Evolutionary conservation across 2,797 vertebrate genomes (phyloP).

Genomic region (Paedocypris micromegethes): DNA sequence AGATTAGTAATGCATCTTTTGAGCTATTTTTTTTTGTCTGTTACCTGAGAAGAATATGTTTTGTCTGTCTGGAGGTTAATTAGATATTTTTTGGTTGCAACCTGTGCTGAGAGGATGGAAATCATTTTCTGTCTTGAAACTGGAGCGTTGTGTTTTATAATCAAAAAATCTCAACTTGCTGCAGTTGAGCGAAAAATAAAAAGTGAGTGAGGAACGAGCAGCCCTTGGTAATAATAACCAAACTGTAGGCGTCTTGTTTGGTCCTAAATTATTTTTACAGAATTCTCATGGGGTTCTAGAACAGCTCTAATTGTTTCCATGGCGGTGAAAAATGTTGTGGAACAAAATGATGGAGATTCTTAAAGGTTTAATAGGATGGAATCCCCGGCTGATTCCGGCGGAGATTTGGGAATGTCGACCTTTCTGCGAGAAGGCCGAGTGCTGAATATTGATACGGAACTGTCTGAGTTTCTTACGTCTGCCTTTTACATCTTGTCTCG

Average conservation of each 20-base stretch:
- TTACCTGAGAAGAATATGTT: constrained; percentile 39
- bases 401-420: constrained; percentile 24
- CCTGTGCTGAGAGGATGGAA: constrained; percentile 16
- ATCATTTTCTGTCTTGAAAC: constrained; percentile 33
- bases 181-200: constrained; percentile 8
- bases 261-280: not conserved
- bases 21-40: constrained; percentile 7
- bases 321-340: not conserved
- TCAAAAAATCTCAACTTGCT: constrained; percentile 11
- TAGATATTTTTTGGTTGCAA: constrained; percentile 27
- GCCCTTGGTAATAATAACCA: no score
- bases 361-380: no score
- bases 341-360: not conserved
- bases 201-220: not conserved
- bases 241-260: no score
- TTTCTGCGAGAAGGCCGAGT: constrained; percentile 31
- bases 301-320: not conserved
- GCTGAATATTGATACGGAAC: constrained; percentile 41
- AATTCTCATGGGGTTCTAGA: not conserved
- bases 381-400: not conserved
- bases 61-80: constrained; percentile 36
- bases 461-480: constrained; percentile 26
- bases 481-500: constrained; percentile 25
- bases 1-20: not conserved
- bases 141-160: constrained; percentile 8